Conservation (phyloP, 1,140 invertebrate genomes). For the Chrysomallon squamiferum region DNA sequence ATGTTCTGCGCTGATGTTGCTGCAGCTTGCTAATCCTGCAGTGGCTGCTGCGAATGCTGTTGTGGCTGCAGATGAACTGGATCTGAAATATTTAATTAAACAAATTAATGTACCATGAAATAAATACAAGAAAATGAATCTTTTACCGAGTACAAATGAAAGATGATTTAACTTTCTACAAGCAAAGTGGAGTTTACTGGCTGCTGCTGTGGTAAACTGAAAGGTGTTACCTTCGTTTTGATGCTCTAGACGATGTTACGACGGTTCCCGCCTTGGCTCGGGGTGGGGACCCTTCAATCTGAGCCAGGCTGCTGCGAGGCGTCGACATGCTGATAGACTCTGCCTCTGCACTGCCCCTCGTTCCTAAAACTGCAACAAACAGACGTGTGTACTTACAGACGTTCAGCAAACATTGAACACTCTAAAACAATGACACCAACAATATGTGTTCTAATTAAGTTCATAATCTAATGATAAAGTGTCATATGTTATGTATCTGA, state of each 20-base stretch:
- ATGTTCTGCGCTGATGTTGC: slow-evolving; percentile 31
- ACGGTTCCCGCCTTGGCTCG: slow-evolving; percentile 76
- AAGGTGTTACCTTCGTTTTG: slow-evolving; percentile 87
- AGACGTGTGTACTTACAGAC: neutral
- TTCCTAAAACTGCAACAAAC: slow-evolving; percentile 41
- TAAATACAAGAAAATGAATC: neutral
- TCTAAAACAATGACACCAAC: no score
- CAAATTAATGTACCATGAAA: neutral
- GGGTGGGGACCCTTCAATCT: slow-evolving; percentile 57
- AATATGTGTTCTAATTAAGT: no score
- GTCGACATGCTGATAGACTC: slow-evolving; percentile 46
- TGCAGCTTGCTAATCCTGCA: slow-evolving; percentile 71
- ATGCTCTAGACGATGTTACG: slow-evolving; percentile 89
- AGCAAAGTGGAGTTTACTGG: no score
- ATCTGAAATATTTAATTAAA: slow-evolving; percentile 74
- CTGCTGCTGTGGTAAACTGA: no score
- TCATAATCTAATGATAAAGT: no score
- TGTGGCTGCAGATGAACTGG: slow-evolving; percentile 87
- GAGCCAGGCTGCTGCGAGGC: slow-evolving; percentile 54
- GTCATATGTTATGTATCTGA: no score
- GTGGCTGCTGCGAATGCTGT: slow-evolving; percentile 92
- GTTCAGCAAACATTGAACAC: no score
- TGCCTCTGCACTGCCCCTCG: slow-evolving; percentile 51
- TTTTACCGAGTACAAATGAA: neutral
- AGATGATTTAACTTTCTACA: neutral